Evolutionary conservation across 1,140 invertebrate species (phyloP).

Genomic region (Schlechtendalia chinensis): DNA sequence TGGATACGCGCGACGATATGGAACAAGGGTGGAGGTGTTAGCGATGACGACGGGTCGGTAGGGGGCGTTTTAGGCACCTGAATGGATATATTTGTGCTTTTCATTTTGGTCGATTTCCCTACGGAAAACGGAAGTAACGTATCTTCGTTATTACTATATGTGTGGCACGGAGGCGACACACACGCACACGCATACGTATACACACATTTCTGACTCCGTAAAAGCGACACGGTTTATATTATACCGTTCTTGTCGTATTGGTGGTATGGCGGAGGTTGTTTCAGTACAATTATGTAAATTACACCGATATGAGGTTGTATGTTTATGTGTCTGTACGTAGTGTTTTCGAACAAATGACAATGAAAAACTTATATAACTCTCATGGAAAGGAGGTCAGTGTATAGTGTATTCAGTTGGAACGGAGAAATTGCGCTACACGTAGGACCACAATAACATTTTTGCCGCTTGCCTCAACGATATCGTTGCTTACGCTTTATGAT

Average conservation of each 20-base stretch:
- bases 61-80: constrained; percentile 12
- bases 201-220: neutral
- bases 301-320: neutral
- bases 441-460: neutral
- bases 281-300: constrained; percentile 34
- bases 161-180: too few relatives aligned
- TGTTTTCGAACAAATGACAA: neutral
- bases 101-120: constrained; percentile 40
- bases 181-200: neutral
- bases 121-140: constrained; percentile 25
- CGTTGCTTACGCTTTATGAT: neutral
- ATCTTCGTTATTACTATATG: constrained; percentile 18
- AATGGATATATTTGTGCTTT: constrained; percentile 32
- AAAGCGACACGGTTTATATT: neutral
- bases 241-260: neutral
- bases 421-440: neutral
- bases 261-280: neutral
- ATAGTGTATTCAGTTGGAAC: neutral
- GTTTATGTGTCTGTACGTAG: neutral
- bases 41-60: neutral
- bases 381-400: neutral
- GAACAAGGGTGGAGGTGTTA: too few relatives aligned
- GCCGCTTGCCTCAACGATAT: neutral
- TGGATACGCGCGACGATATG: neutral
- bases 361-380: neutral